phyloP scores from a whole-genome alignment of 2,113 vertebrate species.

The Neogobius melanostomus region DNA sequence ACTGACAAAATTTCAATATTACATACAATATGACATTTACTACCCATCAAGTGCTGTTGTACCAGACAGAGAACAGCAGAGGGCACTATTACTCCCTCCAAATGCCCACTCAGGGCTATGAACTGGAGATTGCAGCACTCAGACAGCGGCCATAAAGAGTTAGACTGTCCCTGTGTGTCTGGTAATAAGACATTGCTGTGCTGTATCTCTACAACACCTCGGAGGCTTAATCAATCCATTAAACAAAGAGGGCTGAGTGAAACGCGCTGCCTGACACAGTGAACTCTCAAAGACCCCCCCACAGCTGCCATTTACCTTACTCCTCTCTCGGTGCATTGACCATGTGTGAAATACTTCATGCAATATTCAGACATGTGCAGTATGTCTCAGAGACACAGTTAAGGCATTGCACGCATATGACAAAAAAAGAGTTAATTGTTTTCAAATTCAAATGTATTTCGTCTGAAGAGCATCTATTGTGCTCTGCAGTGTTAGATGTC shows the following conservation, averaged over 20 bases:
- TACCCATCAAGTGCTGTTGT: not conserved
- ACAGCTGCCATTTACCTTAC: not conserved
- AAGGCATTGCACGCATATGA: not conserved
- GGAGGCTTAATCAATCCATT: conserved; percentile 29
- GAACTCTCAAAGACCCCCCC: conserved; percentile 51
- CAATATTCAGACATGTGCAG: conserved; percentile 10
- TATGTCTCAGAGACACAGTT: not conserved
- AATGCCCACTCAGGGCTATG: conserved; percentile 11
- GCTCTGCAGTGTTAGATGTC: not conserved
- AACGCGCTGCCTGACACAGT: conserved; percentile 45
- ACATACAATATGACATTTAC: too few species aligned
- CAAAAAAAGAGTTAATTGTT: not conserved
- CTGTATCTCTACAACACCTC: conserved; percentile 24
- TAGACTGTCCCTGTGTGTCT: conserved; percentile 35
- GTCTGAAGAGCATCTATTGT: not conserved
- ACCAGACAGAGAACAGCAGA: conserved; percentile 37
- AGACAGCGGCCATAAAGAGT: conserved; percentile 56
- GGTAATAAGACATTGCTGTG: not conserved
- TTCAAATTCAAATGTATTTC: not conserved
- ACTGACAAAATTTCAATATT: too few species aligned
- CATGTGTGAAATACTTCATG: conserved; percentile 44
- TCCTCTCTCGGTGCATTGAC: conserved; percentile 21
- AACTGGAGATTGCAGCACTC: conserved; percentile 26
- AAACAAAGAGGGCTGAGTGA: conserved; percentile 8
- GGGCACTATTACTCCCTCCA: conserved; percentile 39